These are phyloP conservation scores for Darevskia mixta DNA, from an alignment of 2,797 vertebrate genomes.

Conservation along the genomic window DNA sequence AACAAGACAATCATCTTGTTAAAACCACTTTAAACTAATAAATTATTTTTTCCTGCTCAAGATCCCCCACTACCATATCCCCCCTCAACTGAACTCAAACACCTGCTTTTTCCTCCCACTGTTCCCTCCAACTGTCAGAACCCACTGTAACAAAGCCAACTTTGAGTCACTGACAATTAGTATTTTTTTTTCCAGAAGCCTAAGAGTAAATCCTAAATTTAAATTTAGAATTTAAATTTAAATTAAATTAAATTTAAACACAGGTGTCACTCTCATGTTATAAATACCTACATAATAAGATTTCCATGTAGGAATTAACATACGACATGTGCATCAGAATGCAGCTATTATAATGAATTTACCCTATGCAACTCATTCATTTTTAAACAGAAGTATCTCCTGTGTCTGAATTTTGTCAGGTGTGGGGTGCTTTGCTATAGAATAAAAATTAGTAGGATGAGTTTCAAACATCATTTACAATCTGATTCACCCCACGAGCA, in stretches of 20 bases:
- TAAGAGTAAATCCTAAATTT: background rate
- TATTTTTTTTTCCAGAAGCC: background rate
- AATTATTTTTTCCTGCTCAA: background rate
- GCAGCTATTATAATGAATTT: background rate
- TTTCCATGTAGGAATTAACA: background rate
- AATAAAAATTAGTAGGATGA: background rate
- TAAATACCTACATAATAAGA: background rate
- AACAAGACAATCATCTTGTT: background rate
- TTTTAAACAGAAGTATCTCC: background rate
- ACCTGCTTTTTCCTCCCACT: background rate
- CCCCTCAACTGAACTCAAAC: background rate
- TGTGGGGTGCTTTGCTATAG: too few species aligned
- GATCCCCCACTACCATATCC: background rate
- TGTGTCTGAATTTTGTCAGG: too few species aligned
- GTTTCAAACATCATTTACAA: background rate
- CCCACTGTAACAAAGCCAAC: background rate
- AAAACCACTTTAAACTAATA: background rate
- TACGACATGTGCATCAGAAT: background rate
- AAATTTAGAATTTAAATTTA: background rate
- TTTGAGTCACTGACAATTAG: background rate
- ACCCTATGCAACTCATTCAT: background rate
- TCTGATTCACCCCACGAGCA: background rate
- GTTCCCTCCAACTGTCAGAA: background rate
- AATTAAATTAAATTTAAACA: too few species aligned
- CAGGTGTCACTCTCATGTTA: background rate